phyloP scores from a whole-genome alignment of 2,797 vertebrate genomes.

The Melanogrammus aeglefinus region DNA sequence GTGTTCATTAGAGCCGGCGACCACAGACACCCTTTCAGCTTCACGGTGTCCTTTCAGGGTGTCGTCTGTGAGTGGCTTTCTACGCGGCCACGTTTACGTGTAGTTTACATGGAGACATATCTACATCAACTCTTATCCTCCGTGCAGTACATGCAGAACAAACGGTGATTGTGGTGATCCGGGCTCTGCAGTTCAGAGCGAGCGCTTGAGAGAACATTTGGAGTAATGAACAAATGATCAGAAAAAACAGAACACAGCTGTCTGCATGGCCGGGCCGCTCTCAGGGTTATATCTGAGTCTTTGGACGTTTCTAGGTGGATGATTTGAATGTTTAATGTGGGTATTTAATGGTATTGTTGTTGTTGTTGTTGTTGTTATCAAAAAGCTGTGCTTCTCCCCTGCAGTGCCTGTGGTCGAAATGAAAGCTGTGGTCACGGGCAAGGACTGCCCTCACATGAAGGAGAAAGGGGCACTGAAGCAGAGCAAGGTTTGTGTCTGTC shows the following conservation, averaged over 20 bases:
- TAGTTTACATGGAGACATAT: background rate
- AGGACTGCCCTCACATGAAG: constrained; percentile 99
- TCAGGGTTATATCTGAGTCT: background rate
- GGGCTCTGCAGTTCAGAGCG: background rate
- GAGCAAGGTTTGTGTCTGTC: constrained; percentile 84
- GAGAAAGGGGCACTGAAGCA: constrained; percentile 99
- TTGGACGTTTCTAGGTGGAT: background rate
- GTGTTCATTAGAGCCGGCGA: too few relatives aligned
- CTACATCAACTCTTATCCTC: too few relatives aligned
- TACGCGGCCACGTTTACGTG: background rate
- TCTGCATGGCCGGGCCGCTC: background rate
- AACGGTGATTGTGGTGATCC: too few relatives aligned
- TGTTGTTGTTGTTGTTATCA: constrained; percentile 24
- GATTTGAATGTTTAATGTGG: background rate
- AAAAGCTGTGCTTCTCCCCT: constrained; percentile 45
- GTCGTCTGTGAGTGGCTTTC: too few relatives aligned
- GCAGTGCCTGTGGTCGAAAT: constrained; percentile 98
- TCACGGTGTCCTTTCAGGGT: too few relatives aligned
- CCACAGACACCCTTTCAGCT: too few relatives aligned
- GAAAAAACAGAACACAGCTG: background rate
- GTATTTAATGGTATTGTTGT: too few relatives aligned
- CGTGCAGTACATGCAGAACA: too few relatives aligned
- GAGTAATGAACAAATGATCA: background rate
- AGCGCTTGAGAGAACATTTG: too few relatives aligned
- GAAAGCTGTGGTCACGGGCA: constrained; percentile 98